A percentile compares a stretch with the other conserved stretches of the same genome.
phyloP scores from a whole-genome alignment of 2,113 vertebrate species.

The Lontra canadensis region DNA sequence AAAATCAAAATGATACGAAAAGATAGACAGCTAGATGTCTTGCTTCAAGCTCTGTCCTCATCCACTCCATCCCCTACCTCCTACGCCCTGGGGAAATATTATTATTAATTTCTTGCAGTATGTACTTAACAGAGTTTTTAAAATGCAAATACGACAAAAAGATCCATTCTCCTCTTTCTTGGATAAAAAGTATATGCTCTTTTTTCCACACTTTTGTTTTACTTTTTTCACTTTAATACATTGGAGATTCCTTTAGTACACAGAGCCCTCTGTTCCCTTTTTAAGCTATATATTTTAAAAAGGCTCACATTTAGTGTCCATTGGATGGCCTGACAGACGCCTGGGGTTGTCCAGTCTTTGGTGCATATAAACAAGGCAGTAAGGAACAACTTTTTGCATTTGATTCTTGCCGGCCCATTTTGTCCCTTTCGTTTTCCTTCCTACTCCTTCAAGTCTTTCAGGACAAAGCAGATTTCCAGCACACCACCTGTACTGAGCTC shows the following conservation, averaged over 20 bases:
- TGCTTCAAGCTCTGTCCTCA: not conserved
- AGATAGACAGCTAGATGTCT: not conserved
- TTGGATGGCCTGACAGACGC: fast-evolving
- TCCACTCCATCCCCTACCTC: not conserved
- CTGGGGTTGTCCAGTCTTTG: not conserved
- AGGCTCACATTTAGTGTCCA: not conserved
- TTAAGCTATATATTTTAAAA: not conserved
- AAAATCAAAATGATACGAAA: not conserved
- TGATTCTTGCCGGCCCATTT: not conserved
- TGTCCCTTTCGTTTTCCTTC: not conserved
- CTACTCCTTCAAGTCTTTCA: not conserved
- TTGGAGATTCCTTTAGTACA: not conserved
- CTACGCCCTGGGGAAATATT: not conserved
- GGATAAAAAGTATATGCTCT: not conserved
- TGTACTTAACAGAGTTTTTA: not conserved
- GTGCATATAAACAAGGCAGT: not conserved
- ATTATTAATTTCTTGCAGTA: not conserved
- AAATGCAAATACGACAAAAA: not conserved
- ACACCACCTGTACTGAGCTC: not conserved
- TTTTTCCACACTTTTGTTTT: not conserved
- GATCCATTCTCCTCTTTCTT: not conserved
- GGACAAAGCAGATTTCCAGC: too few species aligned
- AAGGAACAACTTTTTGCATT: not conserved
- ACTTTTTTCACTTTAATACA: not conserved
- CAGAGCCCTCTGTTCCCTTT: not conserved